These are phyloP conservation scores for Athalia rosae DNA, from an alignment of 2,888 invertebrate genomes.

Conservation along the genomic window DNA sequence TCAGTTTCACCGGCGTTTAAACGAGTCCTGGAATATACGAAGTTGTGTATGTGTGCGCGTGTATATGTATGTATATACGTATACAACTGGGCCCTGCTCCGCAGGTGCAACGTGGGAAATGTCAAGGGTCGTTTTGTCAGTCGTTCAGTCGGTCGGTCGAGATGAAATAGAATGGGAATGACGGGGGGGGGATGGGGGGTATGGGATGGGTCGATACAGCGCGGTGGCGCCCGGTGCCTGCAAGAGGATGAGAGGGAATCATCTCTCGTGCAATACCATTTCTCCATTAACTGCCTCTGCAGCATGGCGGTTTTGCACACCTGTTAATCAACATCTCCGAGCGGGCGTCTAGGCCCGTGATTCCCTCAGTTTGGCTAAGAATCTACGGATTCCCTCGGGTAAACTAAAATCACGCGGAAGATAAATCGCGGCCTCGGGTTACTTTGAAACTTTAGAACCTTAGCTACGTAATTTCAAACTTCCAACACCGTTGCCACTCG, in stretches of 20 bases:
- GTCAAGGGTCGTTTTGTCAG: conserved; percentile 40
- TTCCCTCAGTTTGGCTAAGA: conserved; percentile 27
- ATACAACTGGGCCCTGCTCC: neutral
- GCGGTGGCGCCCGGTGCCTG: conserved; percentile 49
- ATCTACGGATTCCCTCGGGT: conserved; percentile 14
- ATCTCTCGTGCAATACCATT: conserved; percentile 48
- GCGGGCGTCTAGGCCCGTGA: neutral
- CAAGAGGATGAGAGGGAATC: conserved; percentile 49
- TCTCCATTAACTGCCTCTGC: conserved; percentile 1
- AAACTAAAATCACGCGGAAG: conserved; percentile 29
- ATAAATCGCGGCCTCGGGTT: conserved; percentile 26
- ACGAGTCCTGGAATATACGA: conserved; percentile 63
- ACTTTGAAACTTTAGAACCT: conserved; percentile 32
- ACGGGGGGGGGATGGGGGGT: conserved; percentile 3
- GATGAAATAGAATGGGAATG: neutral
- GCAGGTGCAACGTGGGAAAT: conserved; percentile 34
- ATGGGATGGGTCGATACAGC: conserved; percentile 47
- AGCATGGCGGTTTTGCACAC: conserved; percentile 24
- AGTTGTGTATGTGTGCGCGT: conserved; percentile 47
- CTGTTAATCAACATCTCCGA: conserved; percentile 36
- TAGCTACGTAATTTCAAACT: conserved; percentile 30
- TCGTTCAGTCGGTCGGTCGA: conserved; percentile 49
- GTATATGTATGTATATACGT: no score
- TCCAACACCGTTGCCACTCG: conserved; percentile 3
- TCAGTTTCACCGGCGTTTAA: conserved; percentile 57